phyloP scores from a whole-genome alignment of 2,888 invertebrate species.

The Helobdella robusta region DNA sequence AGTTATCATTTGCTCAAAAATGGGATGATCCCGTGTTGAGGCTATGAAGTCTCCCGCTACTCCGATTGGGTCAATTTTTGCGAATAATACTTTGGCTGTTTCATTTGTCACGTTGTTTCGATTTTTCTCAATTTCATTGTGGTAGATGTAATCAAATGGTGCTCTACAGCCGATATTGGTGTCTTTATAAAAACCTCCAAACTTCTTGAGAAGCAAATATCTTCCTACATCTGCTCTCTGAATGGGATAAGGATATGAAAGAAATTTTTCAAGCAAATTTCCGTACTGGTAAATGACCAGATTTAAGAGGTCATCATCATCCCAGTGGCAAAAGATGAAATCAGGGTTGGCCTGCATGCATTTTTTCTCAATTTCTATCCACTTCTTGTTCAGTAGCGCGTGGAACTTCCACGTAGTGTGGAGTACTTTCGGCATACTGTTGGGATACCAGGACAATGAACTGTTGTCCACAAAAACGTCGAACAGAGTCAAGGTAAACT shows the following conservation, averaged over 20 bases:
- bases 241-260: slow-evolving; percentile 17
- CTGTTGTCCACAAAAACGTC: too few relatives aligned
- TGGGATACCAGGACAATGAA: neutral
- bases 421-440: slow-evolving; percentile 9
- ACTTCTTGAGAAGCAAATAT: slow-evolving; percentile 13
- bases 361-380: neutral
- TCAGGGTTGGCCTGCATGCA: slow-evolving; percentile 1
- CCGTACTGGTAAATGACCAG: slow-evolving; percentile 8
- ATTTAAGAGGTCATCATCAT: slow-evolving; percentile 12
- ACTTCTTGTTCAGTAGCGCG: neutral
- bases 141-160: slow-evolving; percentile 8
- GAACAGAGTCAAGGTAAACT: too few relatives aligned
- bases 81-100: slow-evolving; percentile 10
- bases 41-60: slow-evolving; percentile 17
- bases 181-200: slow-evolving; percentile 23
- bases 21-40: slow-evolving; percentile 9
- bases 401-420: slow-evolving; percentile 21
- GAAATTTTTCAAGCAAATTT: neutral
- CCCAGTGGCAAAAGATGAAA: slow-evolving; percentile 22
- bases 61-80: neutral
- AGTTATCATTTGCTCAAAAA: slow-evolving; percentile 7
- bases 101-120: neutral
- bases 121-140: neutral
- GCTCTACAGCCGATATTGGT: slow-evolving; percentile 17
- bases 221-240: slow-evolving; percentile 16